These are phyloP conservation scores for Cylloceria caligata DNA, from an alignment of 2,888 invertebrate genomes.

Conservation along the genomic window DNA sequence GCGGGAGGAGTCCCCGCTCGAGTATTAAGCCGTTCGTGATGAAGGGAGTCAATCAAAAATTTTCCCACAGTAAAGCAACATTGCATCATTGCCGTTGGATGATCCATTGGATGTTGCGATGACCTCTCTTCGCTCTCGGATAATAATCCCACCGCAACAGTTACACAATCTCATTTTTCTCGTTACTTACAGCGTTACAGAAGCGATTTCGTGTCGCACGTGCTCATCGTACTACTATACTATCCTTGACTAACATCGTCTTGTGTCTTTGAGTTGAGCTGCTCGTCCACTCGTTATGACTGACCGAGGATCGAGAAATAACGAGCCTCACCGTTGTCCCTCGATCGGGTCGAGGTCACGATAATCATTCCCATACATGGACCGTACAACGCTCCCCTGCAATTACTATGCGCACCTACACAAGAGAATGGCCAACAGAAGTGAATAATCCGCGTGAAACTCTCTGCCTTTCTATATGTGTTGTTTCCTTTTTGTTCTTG, in stretches of 20 bases:
- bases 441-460: conserved; percentile 27
- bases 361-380: conserved; percentile 65
- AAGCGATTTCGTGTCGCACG: conserved; percentile 64
- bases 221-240: conserved; percentile 27
- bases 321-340: conserved; percentile 68
- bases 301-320: conserved; percentile 63
- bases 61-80: conserved; percentile 49
- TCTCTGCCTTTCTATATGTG: not conserved
- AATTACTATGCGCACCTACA: conserved; percentile 57
- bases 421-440: conserved; percentile 34
- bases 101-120: conserved; percentile 55
- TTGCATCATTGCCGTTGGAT: conserved; percentile 45
- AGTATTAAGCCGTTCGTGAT: conserved; percentile 53
- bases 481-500: not conserved
- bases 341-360: conserved; percentile 68
- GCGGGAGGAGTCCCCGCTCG: conserved; percentile 39
- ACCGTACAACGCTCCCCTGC: conserved; percentile 55
- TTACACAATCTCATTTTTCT: conserved; percentile 62
- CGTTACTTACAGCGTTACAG: conserved; percentile 3
- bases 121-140: conserved; percentile 47
- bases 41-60: conserved; percentile 64
- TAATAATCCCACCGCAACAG: conserved; percentile 61
- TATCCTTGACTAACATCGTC: conserved; percentile 22
- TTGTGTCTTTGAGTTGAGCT: conserved; percentile 16
- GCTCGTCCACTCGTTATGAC: conserved; percentile 44